A percentile compares a stretch with the other conserved stretches of the same genome.
Evolutionary conservation across 2,888 invertebrate species (phyloP).

Genomic region (Halocaridina rubra): DNA sequence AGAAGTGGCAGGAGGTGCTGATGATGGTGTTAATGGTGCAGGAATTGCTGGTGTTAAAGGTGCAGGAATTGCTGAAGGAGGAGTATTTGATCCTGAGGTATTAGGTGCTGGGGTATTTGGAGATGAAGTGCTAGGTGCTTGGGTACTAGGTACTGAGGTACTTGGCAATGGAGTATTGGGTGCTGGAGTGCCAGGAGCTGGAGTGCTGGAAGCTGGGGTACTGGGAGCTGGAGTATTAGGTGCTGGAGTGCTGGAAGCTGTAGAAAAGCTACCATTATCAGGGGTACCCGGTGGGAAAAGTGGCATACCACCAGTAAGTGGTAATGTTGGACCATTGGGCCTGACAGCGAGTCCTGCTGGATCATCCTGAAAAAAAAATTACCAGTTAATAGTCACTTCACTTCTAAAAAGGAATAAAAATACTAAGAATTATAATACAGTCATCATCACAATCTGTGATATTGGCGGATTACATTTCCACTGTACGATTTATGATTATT

Average conservation of each 20-base stretch:
- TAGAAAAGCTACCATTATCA: conserved; percentile 27
- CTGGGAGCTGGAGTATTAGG: conserved; percentile 4
- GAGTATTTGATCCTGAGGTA: conserved; percentile 33
- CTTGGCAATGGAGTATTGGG: conserved; percentile 4
- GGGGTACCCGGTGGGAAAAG: conserved; percentile 1
- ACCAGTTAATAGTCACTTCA: too few relatives aligned
- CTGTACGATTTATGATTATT: too few relatives aligned
- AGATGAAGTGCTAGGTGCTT: background rate
- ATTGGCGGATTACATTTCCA: too few relatives aligned
- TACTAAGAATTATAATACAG: too few relatives aligned
- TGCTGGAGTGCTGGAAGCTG: conserved; percentile 24
- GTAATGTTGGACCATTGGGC: conserved; percentile 34
- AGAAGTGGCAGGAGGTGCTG: conserved; percentile 1
- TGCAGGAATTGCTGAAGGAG: background rate
- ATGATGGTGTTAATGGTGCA: background rate
- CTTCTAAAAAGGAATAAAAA: too few relatives aligned
- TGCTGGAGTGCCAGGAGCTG: conserved; percentile 36
- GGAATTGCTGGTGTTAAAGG: conserved; percentile 24
- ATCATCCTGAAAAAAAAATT: conserved; percentile 25
- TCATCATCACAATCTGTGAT: too few relatives aligned
- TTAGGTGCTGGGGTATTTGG: conserved; percentile 27
- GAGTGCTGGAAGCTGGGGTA: conserved; percentile 17
- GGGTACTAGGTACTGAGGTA: background rate
- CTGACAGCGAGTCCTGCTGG: background rate
- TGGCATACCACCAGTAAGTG: conserved; percentile 13